A percentile compares a stretch with the other conserved stretches of the same genome.
These are phyloP conservation scores for Eueides isabella DNA, from an alignment of 1,140 invertebrate species.

Conservation along the genomic window DNA sequence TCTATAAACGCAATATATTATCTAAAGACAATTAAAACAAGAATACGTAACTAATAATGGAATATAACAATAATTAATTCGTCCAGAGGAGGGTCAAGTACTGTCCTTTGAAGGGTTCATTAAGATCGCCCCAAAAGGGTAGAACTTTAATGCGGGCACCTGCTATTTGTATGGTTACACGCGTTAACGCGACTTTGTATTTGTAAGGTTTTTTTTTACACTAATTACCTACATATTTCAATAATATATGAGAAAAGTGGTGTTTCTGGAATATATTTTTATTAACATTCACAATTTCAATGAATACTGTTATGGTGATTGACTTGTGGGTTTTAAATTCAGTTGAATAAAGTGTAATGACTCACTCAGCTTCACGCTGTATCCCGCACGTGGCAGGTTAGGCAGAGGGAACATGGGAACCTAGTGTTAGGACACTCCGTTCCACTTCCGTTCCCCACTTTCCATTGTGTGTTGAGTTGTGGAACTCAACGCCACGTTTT, in stretches of 20 bases:
- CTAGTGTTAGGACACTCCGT: no score
- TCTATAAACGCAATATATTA: no score
- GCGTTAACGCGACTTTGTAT: slow-evolving; percentile 26
- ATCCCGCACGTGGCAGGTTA: no score
- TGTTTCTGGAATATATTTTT: not conserved
- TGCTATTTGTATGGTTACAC: slow-evolving; percentile 38
- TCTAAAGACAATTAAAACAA: slow-evolving; percentile 19
- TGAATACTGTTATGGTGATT: no score
- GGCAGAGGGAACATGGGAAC: no score
- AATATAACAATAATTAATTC: slow-evolving; percentile 47
- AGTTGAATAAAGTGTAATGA: no score
- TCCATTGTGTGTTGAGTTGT: no score
- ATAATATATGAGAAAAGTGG: not conserved
- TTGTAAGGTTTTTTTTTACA: slow-evolving; percentile 21
- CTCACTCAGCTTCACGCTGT: no score
- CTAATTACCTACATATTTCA: not conserved
- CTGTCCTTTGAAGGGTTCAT: slow-evolving; percentile 49
- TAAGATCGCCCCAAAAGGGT: slow-evolving; percentile 42
- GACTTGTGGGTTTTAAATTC: no score
- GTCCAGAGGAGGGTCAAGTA: slow-evolving; percentile 42
- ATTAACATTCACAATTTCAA: no score
- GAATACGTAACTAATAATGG: slow-evolving; percentile 43
- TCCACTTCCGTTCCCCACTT: no score
- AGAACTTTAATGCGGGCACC: slow-evolving; percentile 45
- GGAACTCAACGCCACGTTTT: no score